Base-by-base conservation (phyloP, 2,888 invertebrate species). In the Linnaemya tessellans region DNA sequence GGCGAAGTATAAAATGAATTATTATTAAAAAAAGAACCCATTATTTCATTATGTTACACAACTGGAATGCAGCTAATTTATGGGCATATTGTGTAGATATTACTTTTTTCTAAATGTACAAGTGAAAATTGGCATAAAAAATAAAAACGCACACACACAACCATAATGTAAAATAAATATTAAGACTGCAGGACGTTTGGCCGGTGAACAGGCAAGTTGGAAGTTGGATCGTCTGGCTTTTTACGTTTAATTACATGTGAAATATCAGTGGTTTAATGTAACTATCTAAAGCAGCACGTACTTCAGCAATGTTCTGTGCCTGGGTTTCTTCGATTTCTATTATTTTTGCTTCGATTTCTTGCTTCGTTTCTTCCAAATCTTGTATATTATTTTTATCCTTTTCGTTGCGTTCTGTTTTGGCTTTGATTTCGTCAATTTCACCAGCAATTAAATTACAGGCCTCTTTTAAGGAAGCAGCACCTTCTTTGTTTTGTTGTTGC, bases 281-380 rank as follows among this genome's bases (percentile, higher is more conserved):
- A 77, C 88, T 92, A 87, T 91, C 89, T 87, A 92, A 81, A 77
- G 90, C 91, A 46, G 91, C 91, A 25, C 92, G 90, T 10, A 93
- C 92, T 71, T 92, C 92, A 56, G 90, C 92, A 67, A 92, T 90
- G 38, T 91, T 91, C 92, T 93, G 96, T 5, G 95, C 95, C 90
- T 96, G 96, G 88, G 96, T 96, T 88, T 96, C 96, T 92, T 96
- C 95, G 93, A 97, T 96, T 90, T 98, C 98, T 30, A 94, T 94
- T 30, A 98, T 97, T 93, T 98, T 98, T 86, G 97, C 96, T 88
- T 95, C 94, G 51, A 99, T 96, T 89, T 98, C 98, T 0, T 98
- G 97, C 51, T 98, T 93, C 0, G 98, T 93, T 86, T 95, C 95
- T 88, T 96, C 95, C 74, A 98, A 92, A 89, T 98, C 98, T 85